These are phyloP conservation scores for Trididemnum miniatum DNA, from an alignment of 23 tunicate genomes.

Conservation along the genomic window DNA sequence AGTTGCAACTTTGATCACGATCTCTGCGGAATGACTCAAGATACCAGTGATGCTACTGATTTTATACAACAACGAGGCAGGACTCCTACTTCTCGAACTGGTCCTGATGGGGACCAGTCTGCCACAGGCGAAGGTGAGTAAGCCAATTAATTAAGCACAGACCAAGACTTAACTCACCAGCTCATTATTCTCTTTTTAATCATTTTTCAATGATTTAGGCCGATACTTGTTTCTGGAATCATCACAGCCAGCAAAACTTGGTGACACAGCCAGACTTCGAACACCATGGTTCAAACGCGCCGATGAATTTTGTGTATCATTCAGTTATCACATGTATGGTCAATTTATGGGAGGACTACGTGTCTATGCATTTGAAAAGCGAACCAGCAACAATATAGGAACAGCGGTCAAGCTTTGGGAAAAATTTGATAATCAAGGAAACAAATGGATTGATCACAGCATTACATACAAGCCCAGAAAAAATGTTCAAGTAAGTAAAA, in stretches of 20 bases:
- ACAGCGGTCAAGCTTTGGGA: constrained; percentile 79
- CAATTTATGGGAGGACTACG: constrained; percentile 87
- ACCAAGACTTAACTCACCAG: constrained; percentile 56
- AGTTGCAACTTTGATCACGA: constrained; percentile 72
- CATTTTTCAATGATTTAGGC: constrained; percentile 60
- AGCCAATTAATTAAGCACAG: constrained; percentile 43
- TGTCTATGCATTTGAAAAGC: constrained; percentile 77
- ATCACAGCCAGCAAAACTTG: constrained; percentile 66
- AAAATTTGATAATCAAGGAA: constrained; percentile 69
- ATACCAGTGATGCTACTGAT: constrained; percentile 52
- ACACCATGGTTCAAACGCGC: constrained; percentile 71
- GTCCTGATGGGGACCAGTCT: constrained; percentile 88
- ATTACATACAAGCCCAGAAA: constrained; percentile 43
- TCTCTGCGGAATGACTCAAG: constrained; percentile 69
- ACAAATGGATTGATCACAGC: constrained; percentile 47
- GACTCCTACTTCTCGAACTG: constrained; percentile 88
- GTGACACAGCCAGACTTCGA: constrained; percentile 82
- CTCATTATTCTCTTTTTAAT: too few relatives aligned
- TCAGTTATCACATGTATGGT: constrained; percentile 90
- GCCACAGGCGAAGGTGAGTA: neutral
- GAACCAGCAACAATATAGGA: constrained; percentile 49
- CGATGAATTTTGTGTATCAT: constrained; percentile 40
- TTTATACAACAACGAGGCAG: constrained; percentile 40
- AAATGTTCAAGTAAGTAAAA: constrained; percentile 62
- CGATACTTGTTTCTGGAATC: constrained; percentile 86